A percentile compares a stretch with the other conserved stretches of the same genome.
Conservation (phyloP, 2,797 vertebrate genomes). For the Bovichtus variegatus region DNA sequence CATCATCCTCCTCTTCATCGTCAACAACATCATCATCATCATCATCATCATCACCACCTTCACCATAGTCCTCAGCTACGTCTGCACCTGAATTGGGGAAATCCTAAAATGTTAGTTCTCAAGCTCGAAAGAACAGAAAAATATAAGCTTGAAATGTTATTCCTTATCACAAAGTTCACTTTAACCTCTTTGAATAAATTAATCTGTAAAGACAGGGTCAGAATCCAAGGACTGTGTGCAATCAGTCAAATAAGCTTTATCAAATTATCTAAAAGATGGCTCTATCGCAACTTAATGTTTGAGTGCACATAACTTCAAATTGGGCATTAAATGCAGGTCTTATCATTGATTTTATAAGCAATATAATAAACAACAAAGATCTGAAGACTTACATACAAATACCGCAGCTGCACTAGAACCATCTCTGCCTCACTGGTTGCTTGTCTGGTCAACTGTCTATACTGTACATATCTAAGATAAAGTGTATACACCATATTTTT, state of each 20-base stretch:
- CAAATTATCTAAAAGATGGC: background rate
- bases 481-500: no score
- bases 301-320: background rate
- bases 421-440: no score
- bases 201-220: background rate
- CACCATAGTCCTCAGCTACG: constrained; percentile 53
- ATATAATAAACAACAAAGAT: background rate
- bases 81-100: constrained; percentile 18
- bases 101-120: background rate
- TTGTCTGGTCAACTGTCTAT: no score
- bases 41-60: background rate
- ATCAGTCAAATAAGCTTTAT: background rate
- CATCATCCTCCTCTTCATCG: constrained; percentile 24
- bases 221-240: background rate
- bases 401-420: background rate
- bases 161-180: background rate
- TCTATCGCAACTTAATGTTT: background rate
- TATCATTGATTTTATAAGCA: background rate
- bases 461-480: background rate
- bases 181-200: background rate
- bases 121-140: background rate
- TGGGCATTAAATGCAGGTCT: background rate
- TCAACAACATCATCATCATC: constrained; percentile 1
- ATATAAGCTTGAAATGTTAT: background rate
- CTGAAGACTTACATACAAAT: background rate